These are phyloP conservation scores for Nebria salina DNA, from an alignment of 2,888 invertebrate species.

Conservation along the genomic window DNA sequence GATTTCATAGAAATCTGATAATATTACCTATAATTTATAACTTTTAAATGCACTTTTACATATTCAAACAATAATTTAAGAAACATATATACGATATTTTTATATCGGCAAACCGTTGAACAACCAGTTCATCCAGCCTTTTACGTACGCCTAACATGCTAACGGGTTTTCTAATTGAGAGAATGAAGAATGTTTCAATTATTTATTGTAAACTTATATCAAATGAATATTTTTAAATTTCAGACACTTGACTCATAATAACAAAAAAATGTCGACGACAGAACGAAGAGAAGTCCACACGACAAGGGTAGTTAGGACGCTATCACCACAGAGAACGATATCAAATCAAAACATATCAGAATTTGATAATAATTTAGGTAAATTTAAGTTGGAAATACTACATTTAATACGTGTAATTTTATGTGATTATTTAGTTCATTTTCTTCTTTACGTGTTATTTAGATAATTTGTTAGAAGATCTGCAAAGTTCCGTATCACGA, in stretches of 20 bases:
- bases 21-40: too few species aligned
- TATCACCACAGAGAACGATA: conserved; percentile 56
- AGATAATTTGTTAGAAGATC: conserved; percentile 62
- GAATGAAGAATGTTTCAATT: too few species aligned
- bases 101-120: too few species aligned
- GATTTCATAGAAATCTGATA: too few species aligned
- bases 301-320: conserved; percentile 57
- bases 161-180: too few species aligned
- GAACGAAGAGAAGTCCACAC: conserved; percentile 62
- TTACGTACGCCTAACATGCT: too few species aligned
- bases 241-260: conserved; percentile 24
- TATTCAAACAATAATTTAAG: too few species aligned
- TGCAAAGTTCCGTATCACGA: conserved; percentile 61
- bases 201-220: too few species aligned
- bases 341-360: conserved; percentile 59
- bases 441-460: conserved; percentile 25
- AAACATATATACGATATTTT: too few species aligned
- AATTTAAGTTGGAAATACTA: conserved; percentile 38
- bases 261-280: conserved; percentile 58
- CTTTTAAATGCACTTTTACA: too few species aligned
- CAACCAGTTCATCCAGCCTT: too few species aligned
- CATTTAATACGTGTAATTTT: not conserved
- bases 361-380: conserved; percentile 62
- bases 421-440: not conserved
- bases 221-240: conserved; percentile 20